Evolutionary conservation across 2,113 vertebrate species (phyloP).

Genomic region (Pipra filicauda): DNA sequence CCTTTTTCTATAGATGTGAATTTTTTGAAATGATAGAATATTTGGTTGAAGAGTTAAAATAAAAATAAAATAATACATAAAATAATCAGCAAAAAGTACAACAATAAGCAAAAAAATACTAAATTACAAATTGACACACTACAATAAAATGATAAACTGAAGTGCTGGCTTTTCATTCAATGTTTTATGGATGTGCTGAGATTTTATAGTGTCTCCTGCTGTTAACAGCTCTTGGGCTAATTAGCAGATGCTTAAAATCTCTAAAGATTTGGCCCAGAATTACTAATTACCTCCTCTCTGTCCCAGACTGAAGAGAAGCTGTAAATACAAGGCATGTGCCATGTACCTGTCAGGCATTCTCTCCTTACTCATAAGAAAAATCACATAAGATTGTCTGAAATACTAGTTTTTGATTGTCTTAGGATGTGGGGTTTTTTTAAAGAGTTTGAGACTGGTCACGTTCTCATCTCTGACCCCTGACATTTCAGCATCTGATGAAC

Average conservation of each 20-base stretch:
- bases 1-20: background rate
- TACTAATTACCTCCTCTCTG: background rate
- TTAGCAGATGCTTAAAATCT: slow-evolving; percentile 19
- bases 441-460: background rate
- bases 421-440: accelerated
- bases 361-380: background rate
- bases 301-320: background rate
- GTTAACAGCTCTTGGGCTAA: background rate
- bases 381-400: background rate
- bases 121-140: background rate
- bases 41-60: background rate
- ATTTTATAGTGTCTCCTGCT: background rate
- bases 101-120: background rate
- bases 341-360: background rate
- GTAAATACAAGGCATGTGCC: background rate
- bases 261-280: background rate
- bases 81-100: background rate
- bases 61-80: background rate
- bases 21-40: background rate
- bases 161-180: background rate
- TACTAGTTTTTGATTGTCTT: background rate
- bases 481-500: background rate
- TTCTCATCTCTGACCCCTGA: background rate
- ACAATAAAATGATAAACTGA: background rate
- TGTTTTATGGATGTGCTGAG: background rate